Percentiles rank a stretch among this genome's conserved stretches.
These are phyloP conservation scores for Hyles vespertilio DNA, from an alignment of 1,140 invertebrate species.

Conservation along the genomic window DNA sequence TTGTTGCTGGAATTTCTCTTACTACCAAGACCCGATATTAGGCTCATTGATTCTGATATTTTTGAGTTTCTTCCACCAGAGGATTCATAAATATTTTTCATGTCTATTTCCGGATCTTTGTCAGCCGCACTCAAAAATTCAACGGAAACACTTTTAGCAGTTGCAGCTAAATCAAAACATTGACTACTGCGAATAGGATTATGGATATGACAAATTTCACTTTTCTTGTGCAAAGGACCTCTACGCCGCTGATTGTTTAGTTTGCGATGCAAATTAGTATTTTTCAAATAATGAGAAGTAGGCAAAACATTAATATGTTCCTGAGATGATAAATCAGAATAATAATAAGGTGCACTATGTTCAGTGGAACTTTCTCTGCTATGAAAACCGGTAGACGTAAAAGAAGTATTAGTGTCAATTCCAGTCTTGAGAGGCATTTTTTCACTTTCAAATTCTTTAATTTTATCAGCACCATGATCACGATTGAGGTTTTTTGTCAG, in stretches of 20 bases:
- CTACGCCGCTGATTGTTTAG: conserved; percentile 83
- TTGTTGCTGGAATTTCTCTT: conserved; percentile 64
- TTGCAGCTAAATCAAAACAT: conserved; percentile 78
- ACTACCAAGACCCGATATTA: conserved; percentile 66
- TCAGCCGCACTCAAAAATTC: conserved; percentile 81
- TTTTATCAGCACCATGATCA: conserved; percentile 56
- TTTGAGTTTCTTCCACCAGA: conserved; percentile 79
- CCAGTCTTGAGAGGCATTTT: conserved; percentile 45
- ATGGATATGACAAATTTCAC: conserved; percentile 86
- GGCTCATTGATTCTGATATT: conserved; percentile 70
- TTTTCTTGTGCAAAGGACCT: conserved; percentile 78
- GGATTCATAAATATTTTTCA: conserved; percentile 86
- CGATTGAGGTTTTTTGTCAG: conserved; percentile 62
- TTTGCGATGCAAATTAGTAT: conserved; percentile 71
- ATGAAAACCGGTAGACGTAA: conserved; percentile 61
- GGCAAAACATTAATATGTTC: conserved; percentile 70
- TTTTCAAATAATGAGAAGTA: conserved; percentile 68
- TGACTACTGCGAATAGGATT: conserved; percentile 81
- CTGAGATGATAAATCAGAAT: conserved; percentile 84
- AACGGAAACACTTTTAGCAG: conserved; percentile 80
- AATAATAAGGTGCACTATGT: conserved; percentile 88
- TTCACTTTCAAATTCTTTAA: conserved; percentile 67
- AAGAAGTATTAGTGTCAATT: conserved; percentile 49
- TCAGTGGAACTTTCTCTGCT: conserved; percentile 75
- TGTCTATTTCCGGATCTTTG: conserved; percentile 82